Evolutionary conservation across 1,140 invertebrate species (phyloP).

Genomic region (Maniola jurtina): DNA sequence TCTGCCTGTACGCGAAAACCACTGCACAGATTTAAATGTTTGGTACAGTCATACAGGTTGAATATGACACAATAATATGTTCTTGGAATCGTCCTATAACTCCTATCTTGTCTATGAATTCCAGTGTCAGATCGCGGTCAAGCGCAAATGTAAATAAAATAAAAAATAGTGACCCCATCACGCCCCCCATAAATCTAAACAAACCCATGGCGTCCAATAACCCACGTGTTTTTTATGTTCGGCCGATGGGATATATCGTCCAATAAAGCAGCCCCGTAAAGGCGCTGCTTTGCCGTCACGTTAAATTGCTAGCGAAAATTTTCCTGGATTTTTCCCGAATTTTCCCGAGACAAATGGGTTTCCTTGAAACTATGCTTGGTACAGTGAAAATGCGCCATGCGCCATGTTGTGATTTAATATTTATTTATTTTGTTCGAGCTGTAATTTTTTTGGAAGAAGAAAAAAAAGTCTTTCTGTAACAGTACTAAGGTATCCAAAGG

Average conservation of each 20-base stretch:
- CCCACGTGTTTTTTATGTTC: constrained; percentile 57
- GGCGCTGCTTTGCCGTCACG: constrained; percentile 24
- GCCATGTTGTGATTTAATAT: no score
- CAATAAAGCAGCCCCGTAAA: constrained; percentile 60
- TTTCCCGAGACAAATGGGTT: constrained; percentile 1
- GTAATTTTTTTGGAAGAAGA: no score
- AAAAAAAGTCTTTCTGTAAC: no score
- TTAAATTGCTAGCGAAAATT: constrained; percentile 45
- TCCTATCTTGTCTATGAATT: no score
- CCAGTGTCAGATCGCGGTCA: background rate
- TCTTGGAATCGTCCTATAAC: no score
- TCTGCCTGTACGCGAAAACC: no score
- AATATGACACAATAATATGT: no score
- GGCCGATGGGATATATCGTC: constrained; percentile 51
- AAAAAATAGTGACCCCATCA: constrained; percentile 10
- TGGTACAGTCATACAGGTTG: no score
- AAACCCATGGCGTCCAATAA: constrained; percentile 31
- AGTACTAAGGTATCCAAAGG: no score
- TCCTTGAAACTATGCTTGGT: background rate
- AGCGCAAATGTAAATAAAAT: background rate
- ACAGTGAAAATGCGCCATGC: no score
- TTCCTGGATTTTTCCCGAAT: constrained; percentile 32
- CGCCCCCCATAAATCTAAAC: constrained; percentile 11
- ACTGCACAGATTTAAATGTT: no score
- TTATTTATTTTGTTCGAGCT: no score